These are phyloP conservation scores for Myotis daubentonii DNA, from an alignment of 2,797 vertebrate genomes.

Conservation along the genomic window DNA sequence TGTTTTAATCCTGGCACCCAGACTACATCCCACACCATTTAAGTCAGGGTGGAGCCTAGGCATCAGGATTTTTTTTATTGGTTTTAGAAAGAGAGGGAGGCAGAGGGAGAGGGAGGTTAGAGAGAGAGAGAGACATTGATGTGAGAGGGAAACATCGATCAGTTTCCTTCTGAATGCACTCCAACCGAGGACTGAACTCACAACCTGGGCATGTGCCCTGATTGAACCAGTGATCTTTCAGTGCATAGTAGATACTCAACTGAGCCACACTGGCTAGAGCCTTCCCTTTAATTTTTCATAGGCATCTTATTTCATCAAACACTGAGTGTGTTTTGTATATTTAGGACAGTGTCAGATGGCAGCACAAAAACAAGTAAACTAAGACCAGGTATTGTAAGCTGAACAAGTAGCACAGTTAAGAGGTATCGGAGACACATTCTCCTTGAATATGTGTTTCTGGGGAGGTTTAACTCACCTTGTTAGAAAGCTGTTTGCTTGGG, in stretches of 20 bases:
- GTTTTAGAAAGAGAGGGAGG: neutral
- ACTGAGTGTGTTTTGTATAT: accelerated
- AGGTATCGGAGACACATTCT: neutral
- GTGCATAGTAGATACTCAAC: neutral
- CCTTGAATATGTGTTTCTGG: neutral
- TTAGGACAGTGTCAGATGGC: neutral
- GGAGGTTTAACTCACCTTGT: neutral
- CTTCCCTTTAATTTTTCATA: neutral
- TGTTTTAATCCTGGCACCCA: neutral
- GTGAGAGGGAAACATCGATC: neutral
- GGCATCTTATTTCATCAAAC: neutral
- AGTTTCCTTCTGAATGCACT: neutral
- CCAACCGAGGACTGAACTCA: neutral
- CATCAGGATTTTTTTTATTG: neutral
- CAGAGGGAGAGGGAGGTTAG: neutral
- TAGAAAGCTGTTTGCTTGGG: neutral
- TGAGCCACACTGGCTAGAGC: neutral
- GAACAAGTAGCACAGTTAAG: neutral
- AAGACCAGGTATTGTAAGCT: neutral
- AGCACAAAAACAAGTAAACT: neutral
- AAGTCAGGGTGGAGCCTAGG: neutral
- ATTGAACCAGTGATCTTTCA: neutral
- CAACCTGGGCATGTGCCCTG: neutral
- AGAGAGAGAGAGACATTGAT: neutral
- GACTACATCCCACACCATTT: neutral